These are phyloP conservation scores for Garrulus glandarius DNA, from an alignment of 2,797 vertebrate species.

Conservation along the genomic window DNA sequence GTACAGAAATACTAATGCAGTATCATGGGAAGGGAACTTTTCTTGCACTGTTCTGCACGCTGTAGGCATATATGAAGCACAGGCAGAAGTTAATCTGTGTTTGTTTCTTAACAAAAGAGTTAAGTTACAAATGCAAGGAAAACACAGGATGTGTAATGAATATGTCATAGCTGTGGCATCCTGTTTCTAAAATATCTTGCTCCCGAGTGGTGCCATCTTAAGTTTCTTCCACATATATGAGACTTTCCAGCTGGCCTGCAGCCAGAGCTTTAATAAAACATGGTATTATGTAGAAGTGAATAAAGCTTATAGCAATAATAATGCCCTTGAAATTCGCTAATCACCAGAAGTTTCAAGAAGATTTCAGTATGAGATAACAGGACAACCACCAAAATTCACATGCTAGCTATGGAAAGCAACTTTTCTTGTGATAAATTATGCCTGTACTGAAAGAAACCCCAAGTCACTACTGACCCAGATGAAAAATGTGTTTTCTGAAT, in stretches of 20 bases:
- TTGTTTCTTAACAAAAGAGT: slow-evolving; percentile 47
- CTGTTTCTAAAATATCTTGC: slow-evolving; percentile 47
- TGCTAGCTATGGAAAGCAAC: not conserved
- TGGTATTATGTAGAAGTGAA: slow-evolving; percentile 42
- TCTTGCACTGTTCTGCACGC: not conserved
- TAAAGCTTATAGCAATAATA: slow-evolving; percentile 13
- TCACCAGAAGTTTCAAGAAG: not conserved
- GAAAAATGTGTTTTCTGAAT: not conserved
- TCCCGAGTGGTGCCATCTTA: slow-evolving; percentile 54
- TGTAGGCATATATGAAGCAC: not conserved
- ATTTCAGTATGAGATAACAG: not conserved
- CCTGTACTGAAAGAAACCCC: not conserved
- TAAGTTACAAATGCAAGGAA: slow-evolving; percentile 44
- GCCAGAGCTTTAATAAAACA: slow-evolving; percentile 51
- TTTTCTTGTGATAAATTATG: not conserved
- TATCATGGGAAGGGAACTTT: not conserved
- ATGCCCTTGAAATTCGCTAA: slow-evolving; percentile 4
- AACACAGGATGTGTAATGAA: slow-evolving; percentile 48
- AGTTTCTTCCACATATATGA: slow-evolving; percentile 38
- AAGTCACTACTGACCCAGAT: not conserved
- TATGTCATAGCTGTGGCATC: slow-evolving; percentile 61
- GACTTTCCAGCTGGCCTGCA: slow-evolving; percentile 53
- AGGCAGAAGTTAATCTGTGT: not conserved
- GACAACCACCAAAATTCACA: not conserved
- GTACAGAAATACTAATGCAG: not conserved